These are phyloP conservation scores for Pangasianodon gigas DNA, from an alignment of 2,113 vertebrate genomes.

Conservation along the genomic window DNA sequence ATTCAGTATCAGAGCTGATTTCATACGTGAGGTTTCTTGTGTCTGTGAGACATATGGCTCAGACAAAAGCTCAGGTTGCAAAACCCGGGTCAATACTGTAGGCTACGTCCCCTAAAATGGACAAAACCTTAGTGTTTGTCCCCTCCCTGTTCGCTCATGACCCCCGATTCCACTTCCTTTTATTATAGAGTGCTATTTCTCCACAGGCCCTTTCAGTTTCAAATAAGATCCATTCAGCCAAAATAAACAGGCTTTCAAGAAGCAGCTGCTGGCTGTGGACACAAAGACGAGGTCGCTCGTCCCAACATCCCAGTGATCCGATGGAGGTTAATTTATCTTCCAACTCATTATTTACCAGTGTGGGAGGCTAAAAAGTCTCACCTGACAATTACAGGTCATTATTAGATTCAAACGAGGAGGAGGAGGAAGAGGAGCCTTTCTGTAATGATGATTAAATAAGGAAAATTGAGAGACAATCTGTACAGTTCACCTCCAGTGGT, in stretches of 20 bases:
- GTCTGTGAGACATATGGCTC: constrained; percentile 63
- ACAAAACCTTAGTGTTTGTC: constrained; percentile 55
- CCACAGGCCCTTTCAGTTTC: constrained; percentile 64
- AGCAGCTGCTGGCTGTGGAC: constrained; percentile 63
- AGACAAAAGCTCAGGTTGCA: constrained; percentile 55
- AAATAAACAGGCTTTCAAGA: constrained; percentile 45
- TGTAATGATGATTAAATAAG: neutral
- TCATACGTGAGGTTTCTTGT: neutral
- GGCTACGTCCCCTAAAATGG: constrained; percentile 52
- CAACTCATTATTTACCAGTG: constrained; percentile 41
- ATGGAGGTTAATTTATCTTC: constrained; percentile 33
- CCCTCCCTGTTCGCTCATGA: constrained; percentile 11
- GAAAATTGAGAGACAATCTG: neutral
- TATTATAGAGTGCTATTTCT: constrained; percentile 40
- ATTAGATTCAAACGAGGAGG: neutral
- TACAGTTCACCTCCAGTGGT: neutral
- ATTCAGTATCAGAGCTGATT: neutral
- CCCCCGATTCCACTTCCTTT: constrained; percentile 50
- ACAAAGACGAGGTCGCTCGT: constrained; percentile 47
- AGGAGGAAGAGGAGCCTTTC: neutral
- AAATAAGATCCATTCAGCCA: constrained; percentile 63
- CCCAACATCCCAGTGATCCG: constrained; percentile 19
- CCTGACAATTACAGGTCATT: neutral
- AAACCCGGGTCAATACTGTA: constrained; percentile 51
- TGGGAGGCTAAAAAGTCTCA: neutral